These are phyloP conservation scores for Tinea pellionella DNA, from an alignment of 2,888 invertebrate species.

Conservation along the genomic window DNA sequence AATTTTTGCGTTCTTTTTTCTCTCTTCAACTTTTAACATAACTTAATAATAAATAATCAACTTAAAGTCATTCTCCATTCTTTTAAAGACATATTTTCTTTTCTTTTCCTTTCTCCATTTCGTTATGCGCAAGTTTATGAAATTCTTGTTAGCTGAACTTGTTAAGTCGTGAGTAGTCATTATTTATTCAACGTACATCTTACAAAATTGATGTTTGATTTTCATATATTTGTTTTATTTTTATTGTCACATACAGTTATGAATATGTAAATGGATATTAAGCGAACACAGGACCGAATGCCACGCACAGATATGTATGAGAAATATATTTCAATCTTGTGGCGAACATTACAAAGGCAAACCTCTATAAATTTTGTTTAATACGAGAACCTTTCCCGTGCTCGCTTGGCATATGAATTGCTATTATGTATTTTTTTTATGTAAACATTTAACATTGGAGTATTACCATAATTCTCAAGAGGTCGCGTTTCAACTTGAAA, in stretches of 20 bases:
- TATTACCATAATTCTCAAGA: no score
- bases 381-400: neutral
- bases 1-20: no score
- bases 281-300: neutral
- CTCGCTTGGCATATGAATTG: slow-evolving; percentile 2
- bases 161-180: no score
- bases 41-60: no score
- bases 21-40: no score
- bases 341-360: neutral
- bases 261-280: neutral
- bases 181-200: no score
- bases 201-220: neutral
- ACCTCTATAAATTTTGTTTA: slow-evolving; percentile 4
- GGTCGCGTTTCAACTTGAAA: no score
- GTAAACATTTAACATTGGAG: neutral
- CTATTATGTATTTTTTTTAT: neutral
- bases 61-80: no score
- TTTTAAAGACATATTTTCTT: no score
- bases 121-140: no score
- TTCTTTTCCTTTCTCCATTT: no score
- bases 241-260: neutral
- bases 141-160: no score
- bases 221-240: neutral
- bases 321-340: slow-evolving; percentile 1
- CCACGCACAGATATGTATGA: neutral